phyloP scores from a whole-genome alignment of 92 coral and sea anemone species.

The Chrysogorgia sp. region DNA sequence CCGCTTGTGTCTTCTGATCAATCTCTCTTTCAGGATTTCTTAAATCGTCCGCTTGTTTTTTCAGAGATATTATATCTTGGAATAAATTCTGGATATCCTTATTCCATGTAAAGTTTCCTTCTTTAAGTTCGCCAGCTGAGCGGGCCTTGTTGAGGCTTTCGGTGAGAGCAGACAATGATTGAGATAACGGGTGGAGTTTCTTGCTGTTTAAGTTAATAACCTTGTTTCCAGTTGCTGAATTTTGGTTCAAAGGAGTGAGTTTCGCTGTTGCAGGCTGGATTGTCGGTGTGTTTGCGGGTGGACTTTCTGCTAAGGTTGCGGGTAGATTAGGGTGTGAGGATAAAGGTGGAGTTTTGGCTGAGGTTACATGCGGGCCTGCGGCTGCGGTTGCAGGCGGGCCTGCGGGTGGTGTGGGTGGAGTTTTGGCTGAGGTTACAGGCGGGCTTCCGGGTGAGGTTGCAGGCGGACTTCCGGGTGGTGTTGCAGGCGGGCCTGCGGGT shows the following conservation, averaged over 20 bases:
- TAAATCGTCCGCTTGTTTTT: constrained; percentile 19
- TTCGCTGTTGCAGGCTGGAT: neutral
- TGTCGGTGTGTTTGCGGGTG: neutral
- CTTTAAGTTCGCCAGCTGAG: constrained; percentile 10
- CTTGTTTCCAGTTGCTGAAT: neutral
- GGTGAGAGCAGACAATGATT: constrained; percentile 25
- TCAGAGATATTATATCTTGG: constrained; percentile 6
- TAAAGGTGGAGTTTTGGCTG: no score
- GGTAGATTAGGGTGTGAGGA: neutral
- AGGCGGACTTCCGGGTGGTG: constrained; percentile 14
- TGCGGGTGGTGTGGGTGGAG: neutral
- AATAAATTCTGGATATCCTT: constrained; percentile 22
- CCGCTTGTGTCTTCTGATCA: neutral
- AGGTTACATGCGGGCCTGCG: neutral
- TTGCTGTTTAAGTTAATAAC: neutral
- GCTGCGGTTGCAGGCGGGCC: neutral
- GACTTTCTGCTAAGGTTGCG: neutral
- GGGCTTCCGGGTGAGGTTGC: neutral
- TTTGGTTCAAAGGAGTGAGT: neutral
- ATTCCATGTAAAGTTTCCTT: constrained; percentile 15
- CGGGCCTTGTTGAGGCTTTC: constrained; percentile 28
- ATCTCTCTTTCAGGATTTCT: neutral
- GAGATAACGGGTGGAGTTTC: constrained; percentile 16
- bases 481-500: neutral
- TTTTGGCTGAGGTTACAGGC: neutral